Evolutionary conservation across 2,113 vertebrate genomes (phyloP).

Genomic region (Pelmatolapia mariae): DNA sequence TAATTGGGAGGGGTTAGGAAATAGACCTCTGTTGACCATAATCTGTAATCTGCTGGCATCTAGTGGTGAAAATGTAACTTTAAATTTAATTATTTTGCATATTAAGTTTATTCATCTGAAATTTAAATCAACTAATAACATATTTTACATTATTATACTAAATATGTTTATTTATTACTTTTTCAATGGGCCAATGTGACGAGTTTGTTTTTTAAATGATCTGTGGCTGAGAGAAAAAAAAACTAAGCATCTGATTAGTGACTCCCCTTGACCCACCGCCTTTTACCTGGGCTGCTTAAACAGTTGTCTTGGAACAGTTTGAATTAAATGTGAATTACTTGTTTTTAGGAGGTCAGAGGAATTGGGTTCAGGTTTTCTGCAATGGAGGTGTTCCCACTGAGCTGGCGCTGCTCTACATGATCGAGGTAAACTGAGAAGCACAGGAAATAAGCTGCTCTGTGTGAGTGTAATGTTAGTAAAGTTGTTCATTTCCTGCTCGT

Average conservation of each 20-base stretch:
- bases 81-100: neutral
- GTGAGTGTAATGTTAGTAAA: neutral
- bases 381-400: constrained; percentile 92
- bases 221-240: neutral
- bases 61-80: neutral
- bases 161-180: neutral
- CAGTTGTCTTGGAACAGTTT: neutral
- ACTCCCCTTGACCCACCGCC: neutral
- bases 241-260: neutral
- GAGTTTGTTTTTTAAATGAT: neutral
- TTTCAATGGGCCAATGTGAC: neutral
- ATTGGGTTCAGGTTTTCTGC: constrained; percentile 95
- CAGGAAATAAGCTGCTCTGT: neutral
- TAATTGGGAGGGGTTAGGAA: neutral
- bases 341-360: constrained; percentile 86
- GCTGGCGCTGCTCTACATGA: constrained; percentile 92
- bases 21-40: neutral
- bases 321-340: neutral
- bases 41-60: neutral
- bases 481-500: neutral
- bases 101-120: neutral
- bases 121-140: neutral
- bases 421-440: constrained; percentile 69
- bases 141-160: neutral
- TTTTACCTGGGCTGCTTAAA: neutral